phyloP scores from a whole-genome alignment of 2,113 vertebrate species.

The Jaculus jaculus region DNA sequence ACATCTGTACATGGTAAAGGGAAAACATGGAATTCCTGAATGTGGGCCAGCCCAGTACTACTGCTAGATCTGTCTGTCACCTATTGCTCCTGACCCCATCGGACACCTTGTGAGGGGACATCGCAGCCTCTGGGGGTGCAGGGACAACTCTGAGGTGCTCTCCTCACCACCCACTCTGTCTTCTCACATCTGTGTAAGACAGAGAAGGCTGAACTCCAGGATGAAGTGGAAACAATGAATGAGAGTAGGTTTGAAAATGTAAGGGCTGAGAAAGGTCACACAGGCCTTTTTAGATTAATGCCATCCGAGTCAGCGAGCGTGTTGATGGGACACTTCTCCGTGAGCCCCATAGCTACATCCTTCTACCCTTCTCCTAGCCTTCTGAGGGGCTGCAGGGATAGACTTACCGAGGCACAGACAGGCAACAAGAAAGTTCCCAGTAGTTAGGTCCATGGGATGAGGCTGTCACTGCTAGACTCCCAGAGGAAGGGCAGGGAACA shows the following conservation, averaged over 20 bases:
- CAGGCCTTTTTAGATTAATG: background rate
- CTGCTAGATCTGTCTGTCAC: background rate
- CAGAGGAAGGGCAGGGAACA: background rate
- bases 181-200: background rate
- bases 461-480: background rate
- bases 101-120: background rate
- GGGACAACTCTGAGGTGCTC: background rate
- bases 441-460: background rate
- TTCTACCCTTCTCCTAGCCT: background rate
- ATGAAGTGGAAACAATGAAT: background rate
- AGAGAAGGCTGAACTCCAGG: background rate
- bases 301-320: background rate
- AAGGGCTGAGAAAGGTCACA: constrained; percentile 66
- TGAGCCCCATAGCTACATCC: background rate
- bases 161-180: background rate
- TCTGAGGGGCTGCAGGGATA: background rate
- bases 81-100: background rate
- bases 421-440: background rate
- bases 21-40: background rate
- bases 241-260: constrained; percentile 77
- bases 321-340: background rate
- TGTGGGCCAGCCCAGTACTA: background rate
- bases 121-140: background rate
- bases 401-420: background rate
- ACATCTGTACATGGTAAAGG: background rate